Evolutionary conservation across 2,888 invertebrate genomes (phyloP), one percentile per base, ranked within the genome.

Genomic region (Drosophila picticornis): DNA sequence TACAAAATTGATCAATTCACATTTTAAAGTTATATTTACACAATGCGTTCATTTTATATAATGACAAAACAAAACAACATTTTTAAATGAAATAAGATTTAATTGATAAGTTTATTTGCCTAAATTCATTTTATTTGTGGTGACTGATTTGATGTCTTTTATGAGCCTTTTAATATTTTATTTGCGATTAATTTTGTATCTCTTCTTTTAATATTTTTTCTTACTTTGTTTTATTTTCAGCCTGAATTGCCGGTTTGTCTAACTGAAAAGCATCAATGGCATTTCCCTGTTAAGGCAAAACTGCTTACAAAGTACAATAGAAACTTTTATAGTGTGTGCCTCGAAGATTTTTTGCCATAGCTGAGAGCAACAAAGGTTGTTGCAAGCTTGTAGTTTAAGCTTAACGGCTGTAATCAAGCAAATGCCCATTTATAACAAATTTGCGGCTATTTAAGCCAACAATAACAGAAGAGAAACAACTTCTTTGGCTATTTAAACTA

Each of bases 401-500:
- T 27, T 13, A 34, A n/a, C 27, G 48, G 48, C 57, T 16, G 27
- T 16, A 22, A 25, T 57, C 38, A 40, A 34, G 46, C 9, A 38
- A 32, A 34, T 22, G 40, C 16, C 27, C 65, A 63, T 71, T 76
- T 70, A 67, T 56, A 71, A 60, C 71, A 80, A 66, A 76, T 83
- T 81, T 53, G 66, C 71, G 67, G 80, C 80, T 53, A 80, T 80
- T 83, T 72, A 58, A 61, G 72, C 38, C 13, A 60, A 60, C 72
- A 68, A 71, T 52, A 59, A 40, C 22, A 66, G 38, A 64, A 60
- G 60, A 46, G 68, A 64, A 65, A 72, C 53, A 80, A 74, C 66
- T 63, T 62, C 68, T 62, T 43, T 64, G 72, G 80, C 82, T 71
- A 81, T 84, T 83, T 88, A 84, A 84, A 84, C 84, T 84, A 84